Evolutionary conservation across 2,113 vertebrate genomes (phyloP), one percentile per base, ranked within the genome.

Genomic region (Lichenostomus cassidix): DNA sequence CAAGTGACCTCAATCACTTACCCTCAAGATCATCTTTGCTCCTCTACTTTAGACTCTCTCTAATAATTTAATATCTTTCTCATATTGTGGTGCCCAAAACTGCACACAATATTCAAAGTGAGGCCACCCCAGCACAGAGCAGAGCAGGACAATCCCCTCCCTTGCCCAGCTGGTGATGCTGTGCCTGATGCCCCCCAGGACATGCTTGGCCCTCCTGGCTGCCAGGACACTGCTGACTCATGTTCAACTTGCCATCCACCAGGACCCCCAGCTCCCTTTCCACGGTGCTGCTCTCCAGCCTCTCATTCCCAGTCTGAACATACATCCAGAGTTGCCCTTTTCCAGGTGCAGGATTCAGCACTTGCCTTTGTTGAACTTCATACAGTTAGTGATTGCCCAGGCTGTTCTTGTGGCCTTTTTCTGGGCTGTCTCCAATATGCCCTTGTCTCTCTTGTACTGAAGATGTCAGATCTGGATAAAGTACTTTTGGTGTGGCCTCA

Each of bases 161-260:
- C n/a, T 47, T n/a, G 21, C 25, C 29, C 0, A 0, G 21, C 17
- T 56, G 49, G 27, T 0, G 0, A 42, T 73, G 31, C 41, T 58
- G 37, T 4, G 8, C 22, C 67, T 80, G 59, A 44, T 74, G 44
- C 1, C 10, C 28, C 13, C 20, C n/a, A 39, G 41, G n/a, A 47
- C 24, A 41, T 0, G 1, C 1, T 1, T 65, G 22, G 8, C 27
- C 18, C 33, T 65, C 15, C 22, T 59, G 37, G 44, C 44, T 74
- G 37, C 33, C 77, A 65, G 37, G 44, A 44, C 77, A 59, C 68
- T 65, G 68, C 37, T 44, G 59, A 0, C 18, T 67, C 22, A 24
- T 1, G 0, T 2, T 58, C 27, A 23, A 2, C 22, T 37, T 52
- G 1, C 27, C 35, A 35, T 14, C 0, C 0, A 14, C 27, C 33